These are phyloP conservation scores for Laterallus jamaicensis DNA, from an alignment of 2,113 vertebrate species.

Conservation along the genomic window DNA sequence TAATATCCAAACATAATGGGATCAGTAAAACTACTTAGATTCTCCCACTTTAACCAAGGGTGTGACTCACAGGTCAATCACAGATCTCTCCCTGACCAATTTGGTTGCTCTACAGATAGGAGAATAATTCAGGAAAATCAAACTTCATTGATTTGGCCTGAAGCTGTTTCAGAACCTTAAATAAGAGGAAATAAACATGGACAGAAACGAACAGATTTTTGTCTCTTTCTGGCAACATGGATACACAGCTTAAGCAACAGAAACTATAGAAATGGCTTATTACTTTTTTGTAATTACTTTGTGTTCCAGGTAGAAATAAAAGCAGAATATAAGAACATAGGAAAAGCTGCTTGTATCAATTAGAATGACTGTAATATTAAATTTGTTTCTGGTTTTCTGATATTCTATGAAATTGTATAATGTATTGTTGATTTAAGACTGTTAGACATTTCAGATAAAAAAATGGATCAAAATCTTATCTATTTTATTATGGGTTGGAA, in stretches of 20 bases:
- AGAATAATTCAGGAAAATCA: background rate
- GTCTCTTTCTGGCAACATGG: background rate
- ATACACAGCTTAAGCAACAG: background rate
- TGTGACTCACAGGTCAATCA: background rate
- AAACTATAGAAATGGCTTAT: background rate
- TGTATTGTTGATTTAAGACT: background rate
- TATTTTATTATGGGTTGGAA: background rate
- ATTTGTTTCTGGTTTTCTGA: background rate
- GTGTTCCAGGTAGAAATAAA: background rate
- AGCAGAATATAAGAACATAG: background rate
- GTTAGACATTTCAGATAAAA: background rate
- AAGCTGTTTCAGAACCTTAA: background rate
- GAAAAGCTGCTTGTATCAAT: background rate
- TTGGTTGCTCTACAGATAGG: background rate
- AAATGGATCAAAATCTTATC: background rate
- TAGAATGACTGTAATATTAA: background rate
- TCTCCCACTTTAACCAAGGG: background rate
- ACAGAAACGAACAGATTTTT: background rate
- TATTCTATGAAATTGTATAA: background rate
- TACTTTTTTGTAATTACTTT: background rate
- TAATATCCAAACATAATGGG: background rate
- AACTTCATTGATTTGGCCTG: background rate
- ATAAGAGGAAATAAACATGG: background rate
- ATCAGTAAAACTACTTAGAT: background rate
- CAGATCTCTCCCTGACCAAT: background rate